A percentile compares a stretch with the other conserved stretches of the same genome.
phyloP scores from a whole-genome alignment of 1,140 invertebrate species.

The Apis mellifera region DNA sequence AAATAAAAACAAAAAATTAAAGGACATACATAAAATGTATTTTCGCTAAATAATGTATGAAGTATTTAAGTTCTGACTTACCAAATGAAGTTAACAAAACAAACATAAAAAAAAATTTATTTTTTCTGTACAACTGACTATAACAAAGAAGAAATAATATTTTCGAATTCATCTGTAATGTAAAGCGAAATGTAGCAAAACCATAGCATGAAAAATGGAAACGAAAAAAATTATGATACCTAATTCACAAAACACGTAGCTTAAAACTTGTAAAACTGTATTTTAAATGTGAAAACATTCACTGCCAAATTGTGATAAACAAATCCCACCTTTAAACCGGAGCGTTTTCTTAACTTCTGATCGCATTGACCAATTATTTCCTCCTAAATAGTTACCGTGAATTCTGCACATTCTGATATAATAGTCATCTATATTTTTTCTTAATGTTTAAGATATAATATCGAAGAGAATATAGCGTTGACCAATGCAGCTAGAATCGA shows the following conservation, averaged over 20 bases:
- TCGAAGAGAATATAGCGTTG: constrained; percentile 58
- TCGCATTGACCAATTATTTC: constrained; percentile 68
- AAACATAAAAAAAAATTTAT: constrained; percentile 58
- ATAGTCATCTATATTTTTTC: constrained; percentile 65
- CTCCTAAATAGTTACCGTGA: constrained; percentile 65
- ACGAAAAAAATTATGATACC: neutral
- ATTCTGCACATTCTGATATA: constrained; percentile 56
- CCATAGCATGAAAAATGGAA: constrained; percentile 34
- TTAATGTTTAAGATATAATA: constrained; percentile 54
- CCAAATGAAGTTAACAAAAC: constrained; percentile 1
- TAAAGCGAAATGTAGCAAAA: constrained; percentile 34
- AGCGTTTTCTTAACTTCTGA: constrained; percentile 69
- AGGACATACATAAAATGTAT: constrained; percentile 54
- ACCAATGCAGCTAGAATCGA: constrained; percentile 69
- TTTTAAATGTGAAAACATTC: constrained; percentile 72
- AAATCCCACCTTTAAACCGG: constrained; percentile 71
- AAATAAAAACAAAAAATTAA: constrained; percentile 19
- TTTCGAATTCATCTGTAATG: constrained; percentile 60
- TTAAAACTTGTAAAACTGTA: constrained; percentile 61
- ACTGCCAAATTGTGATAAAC: constrained; percentile 81
- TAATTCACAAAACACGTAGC: constrained; percentile 29
- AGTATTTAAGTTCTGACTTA: constrained; percentile 51
- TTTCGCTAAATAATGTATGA: constrained; percentile 65
- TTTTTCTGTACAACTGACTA: constrained; percentile 54
- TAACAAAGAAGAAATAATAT: constrained; percentile 54